Base-by-base conservation (phyloP, 2,113 vertebrate species). In the Lontra canadensis region DNA sequence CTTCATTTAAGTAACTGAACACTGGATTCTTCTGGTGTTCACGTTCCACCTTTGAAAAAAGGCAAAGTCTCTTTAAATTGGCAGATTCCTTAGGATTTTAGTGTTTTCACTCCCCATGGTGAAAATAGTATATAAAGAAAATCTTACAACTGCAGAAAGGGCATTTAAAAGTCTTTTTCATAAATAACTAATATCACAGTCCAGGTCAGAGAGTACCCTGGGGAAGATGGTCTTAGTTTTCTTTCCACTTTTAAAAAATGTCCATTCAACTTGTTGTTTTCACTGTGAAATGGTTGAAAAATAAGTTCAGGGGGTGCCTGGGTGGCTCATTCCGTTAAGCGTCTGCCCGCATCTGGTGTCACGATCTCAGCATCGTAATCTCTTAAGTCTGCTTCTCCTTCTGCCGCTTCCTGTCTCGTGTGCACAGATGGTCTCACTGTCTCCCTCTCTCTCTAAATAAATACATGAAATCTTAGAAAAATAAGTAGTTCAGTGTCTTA, bases 141-240 rank as follows among this genome's bases (percentile, higher is more conserved):
- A 99, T 99, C 99, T 99, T 99, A 99, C 99, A 98, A 98, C 99
- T 99, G 99, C 99, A 99, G 99, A 99, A 99, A 99, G 99, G 99
- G 99, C 99, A 99, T 99, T 99, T 97, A 99, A 99, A 98, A 99
- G 99, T 99, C 99, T 99, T 99, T 98, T 99, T 99, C 99, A 99
- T 99, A 99, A 99, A 99, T 99, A 99, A 99, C 98, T 98, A 98
- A 98, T 97, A 99, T 99, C 98, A 99, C 98, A 99, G 99, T 99
- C 99, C 99, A 98, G 99, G 99, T 98, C 98, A 98, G 96, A 98
- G 97, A 98, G 97, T 88, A 98, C 99, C 98, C 98, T 98, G 99
- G 99, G 99, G 99, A 98, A 99, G 99, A 98, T 98, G 99, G 99
- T 98, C 99, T 98, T 65, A 95, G n/a, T n/a, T 98, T 91, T 97